Evolutionary conservation across 2,888 invertebrate genomes (phyloP).

Genomic region (Caradrina clavipalpis): DNA sequence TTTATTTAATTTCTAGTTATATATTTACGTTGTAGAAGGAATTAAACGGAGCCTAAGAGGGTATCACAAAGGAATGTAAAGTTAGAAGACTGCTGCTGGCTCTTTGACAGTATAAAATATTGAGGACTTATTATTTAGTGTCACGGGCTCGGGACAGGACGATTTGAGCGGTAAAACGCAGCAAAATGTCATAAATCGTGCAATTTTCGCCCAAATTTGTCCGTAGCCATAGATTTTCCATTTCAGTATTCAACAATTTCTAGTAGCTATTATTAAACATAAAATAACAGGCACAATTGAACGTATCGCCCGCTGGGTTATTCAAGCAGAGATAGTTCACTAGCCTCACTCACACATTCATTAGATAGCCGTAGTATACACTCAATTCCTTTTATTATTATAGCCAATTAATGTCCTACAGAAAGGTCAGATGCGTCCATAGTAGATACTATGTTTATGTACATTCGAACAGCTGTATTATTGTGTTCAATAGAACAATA

Average conservation of each 20-base stretch:
- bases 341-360: constrained; percentile 58
- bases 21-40: too few relatives aligned
- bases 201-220: neutral
- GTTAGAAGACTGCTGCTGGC: neutral
- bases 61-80: neutral
- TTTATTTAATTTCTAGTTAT: too few relatives aligned
- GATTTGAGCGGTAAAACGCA: neutral
- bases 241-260: constrained; percentile 38
- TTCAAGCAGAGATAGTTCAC: constrained; percentile 50
- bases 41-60: too few relatives aligned
- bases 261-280: constrained; percentile 49
- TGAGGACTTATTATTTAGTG: neutral
- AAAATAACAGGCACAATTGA: constrained; percentile 59
- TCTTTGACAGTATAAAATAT: neutral
- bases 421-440: constrained; percentile 8
- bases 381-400: neutral
- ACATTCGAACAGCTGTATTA: constrained; percentile 24
- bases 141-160: neutral
- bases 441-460: neutral
- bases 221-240: neutral
- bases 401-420: constrained; percentile 2
- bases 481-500: neutral
- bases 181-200: neutral
- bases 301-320: constrained; percentile 59
- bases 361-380: constrained; percentile 1